Base-by-base conservation (phyloP, 2,888 invertebrate genomes). In the Cryptosula pallasiana region DNA sequence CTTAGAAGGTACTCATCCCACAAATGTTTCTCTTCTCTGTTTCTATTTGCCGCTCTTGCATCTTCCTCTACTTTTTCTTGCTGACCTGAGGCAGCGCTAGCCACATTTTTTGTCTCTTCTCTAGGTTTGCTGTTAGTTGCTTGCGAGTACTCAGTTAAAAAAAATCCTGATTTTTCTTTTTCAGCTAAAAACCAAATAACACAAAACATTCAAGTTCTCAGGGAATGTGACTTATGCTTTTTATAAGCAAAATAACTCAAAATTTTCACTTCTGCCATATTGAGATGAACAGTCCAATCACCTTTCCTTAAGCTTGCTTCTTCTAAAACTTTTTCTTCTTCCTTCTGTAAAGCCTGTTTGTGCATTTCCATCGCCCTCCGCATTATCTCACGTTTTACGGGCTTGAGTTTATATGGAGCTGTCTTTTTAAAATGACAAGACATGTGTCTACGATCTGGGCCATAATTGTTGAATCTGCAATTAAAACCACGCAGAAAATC, bases 1-100 rank as follows among this genome's bases (percentile, higher is more conserved):
- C 82, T 80, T 76, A 84, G 75, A n/a, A 84, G 74, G 75, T 79
- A 81, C 9, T 81, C 78, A 76, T 84, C 84, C 84, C 84, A 84
- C 35, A 81, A 79, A 25, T 45, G 27, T 72, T 72, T 69, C 36
- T 71, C 55, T 58, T 58, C 32, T 23, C 55, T 69, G 1, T 71
- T 45, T 58, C 69, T 73, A 16, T 27, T 58, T 55, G 70, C 32
- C 25, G 58, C 35, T 57, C 57, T 32, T 55, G 16, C 1, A 69
- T 35, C 35, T 25, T n/a, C 71, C 71, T 35, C 45, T 54, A n/a
- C n/a, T n/a, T n/a, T n/a, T n/a, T n/a, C n/a, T n/a, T n/a, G n/a
- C n/a, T n/a, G n/a, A n/a, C n/a, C n/a, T 45, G 45, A 45, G 20
- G 45, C 45, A 45, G 45, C 45, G 20, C 45, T 20, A 45, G 45